Base-by-base conservation (phyloP, 2,888 invertebrate species). In the Chesias legatella region DNA sequence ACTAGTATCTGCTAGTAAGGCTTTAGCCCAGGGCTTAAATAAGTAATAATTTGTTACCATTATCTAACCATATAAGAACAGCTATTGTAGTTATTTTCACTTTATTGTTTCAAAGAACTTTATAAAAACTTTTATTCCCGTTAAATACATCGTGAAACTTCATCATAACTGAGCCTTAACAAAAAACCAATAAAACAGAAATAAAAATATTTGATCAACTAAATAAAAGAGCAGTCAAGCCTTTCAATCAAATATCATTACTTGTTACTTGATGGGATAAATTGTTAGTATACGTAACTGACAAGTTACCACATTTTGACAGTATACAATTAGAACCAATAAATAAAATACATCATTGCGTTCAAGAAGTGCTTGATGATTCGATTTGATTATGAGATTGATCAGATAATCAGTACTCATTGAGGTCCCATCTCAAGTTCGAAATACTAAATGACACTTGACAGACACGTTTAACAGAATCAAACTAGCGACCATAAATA, bases 241-340 rank as follows among this genome's bases (percentile, higher is more conserved):
- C 29, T 28, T 20, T 17, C 24, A 36, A 30, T 29, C 22, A 36
- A 17, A 28, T 23, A 17, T 23, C 23, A 25, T 37, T 28, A n/a
- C n/a, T n/a, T 13, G 10, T 8, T 24, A 28, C 29, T 13, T 36
- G 23, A 28, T 29, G 25, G 10, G 7, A 25, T 20, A 25, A 24
- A 24, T 10, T 25, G 13, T 17, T 17, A 17, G 13, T 5, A 17
- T 22, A 31, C 21, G 3, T 17, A 10, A 37, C 13, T 33, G 38
- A 43, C 36, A 33, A 43, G 45, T 43, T 45, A 43, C 42, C 27
- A 29, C 28, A 34, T 40, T 44, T 43, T 32, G 31, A 40, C 38
- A 33, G 23, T 32, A 10, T 10, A 43, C 23, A 48, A 48, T 43
- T 27, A 43, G 13, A 17, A 3, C 7, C 10, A 29, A 27, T 11